phyloP scores from a whole-genome alignment of 2,888 invertebrate species.

The Caenorhabditis panamensis region DNA sequence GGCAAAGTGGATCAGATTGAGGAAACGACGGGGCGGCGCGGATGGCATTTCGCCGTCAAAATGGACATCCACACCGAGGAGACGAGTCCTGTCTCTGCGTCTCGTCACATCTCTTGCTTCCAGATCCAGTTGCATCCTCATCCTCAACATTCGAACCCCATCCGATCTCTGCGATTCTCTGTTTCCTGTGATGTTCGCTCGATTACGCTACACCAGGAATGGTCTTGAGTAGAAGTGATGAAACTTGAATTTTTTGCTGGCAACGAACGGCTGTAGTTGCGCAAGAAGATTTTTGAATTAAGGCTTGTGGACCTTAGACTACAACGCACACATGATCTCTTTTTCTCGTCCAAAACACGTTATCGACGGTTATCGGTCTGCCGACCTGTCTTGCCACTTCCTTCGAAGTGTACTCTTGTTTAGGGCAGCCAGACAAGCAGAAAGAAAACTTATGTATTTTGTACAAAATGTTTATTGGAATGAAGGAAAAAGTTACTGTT shows the following conservation, averaged over 20 bases:
- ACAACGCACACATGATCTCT: background rate
- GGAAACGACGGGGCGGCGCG: background rate
- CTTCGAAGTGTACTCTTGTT: background rate
- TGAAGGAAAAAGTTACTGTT: background rate
- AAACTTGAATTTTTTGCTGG: constrained; percentile 48
- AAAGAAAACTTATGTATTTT: background rate
- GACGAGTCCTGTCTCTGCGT: constrained; percentile 41
- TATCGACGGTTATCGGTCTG: constrained; percentile 5
- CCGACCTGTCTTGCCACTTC: constrained; percentile 8
- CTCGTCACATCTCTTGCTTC: constrained; percentile 42
- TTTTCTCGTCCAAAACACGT: background rate
- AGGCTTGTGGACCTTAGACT: background rate
- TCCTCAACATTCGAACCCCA: constrained; percentile 45
- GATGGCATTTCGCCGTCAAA: constrained; percentile 49
- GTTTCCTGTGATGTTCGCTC: constrained; percentile 18
- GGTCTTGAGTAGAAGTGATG: constrained; percentile 52
- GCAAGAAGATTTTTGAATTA: constrained; percentile 7
- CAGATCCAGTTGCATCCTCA: constrained; percentile 56
- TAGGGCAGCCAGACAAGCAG: no score
- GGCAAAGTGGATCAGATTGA: constrained; percentile 14
- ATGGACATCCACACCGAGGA: constrained; percentile 54
- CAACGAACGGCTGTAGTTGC: constrained; percentile 14
- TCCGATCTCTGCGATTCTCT: constrained; percentile 29
- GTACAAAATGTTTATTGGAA: constrained; percentile 1
- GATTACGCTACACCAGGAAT: constrained; percentile 4